Evolutionary conservation across 2,113 vertebrate genomes (phyloP).

Genomic region (Capreolus pygargus): DNA sequence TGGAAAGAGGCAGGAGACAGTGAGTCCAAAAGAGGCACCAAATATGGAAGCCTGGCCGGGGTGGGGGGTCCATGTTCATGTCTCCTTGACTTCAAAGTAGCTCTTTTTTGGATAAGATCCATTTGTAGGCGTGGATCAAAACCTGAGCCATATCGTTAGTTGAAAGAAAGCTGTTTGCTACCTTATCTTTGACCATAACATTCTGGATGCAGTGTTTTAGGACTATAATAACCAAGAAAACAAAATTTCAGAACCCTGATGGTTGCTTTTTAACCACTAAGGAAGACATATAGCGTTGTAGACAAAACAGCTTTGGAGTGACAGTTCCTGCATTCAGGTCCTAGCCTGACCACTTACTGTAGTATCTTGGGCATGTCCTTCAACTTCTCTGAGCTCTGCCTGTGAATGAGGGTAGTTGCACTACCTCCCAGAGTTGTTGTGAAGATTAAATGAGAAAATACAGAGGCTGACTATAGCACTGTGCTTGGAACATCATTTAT

Average conservation of each 20-base stretch:
- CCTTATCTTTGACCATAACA: neutral
- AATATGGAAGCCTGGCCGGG: neutral
- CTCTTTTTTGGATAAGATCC: neutral
- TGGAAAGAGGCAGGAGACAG: neutral
- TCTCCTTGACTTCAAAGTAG: neutral
- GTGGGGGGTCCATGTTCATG: neutral
- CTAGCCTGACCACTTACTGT: neutral
- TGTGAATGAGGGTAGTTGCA: neutral
- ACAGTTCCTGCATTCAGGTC: neutral
- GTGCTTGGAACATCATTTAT: neutral
- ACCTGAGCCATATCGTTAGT: neutral
- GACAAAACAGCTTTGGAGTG: neutral
- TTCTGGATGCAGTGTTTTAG: neutral
- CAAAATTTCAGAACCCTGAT: neutral
- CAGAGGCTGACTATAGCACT: neutral
- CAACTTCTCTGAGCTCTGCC: neutral
- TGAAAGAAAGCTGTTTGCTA: neutral
- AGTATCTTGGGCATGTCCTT: neutral
- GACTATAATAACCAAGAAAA: neutral
- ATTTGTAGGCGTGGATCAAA: neutral
- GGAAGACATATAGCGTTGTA: neutral
- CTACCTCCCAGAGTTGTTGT: neutral
- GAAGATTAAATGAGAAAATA: neutral
- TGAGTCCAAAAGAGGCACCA: neutral
- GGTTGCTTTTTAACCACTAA: neutral